These are phyloP conservation scores for Phanerotoma sp. DNA, from an alignment of 2,888 invertebrate species.

Conservation along the genomic window DNA sequence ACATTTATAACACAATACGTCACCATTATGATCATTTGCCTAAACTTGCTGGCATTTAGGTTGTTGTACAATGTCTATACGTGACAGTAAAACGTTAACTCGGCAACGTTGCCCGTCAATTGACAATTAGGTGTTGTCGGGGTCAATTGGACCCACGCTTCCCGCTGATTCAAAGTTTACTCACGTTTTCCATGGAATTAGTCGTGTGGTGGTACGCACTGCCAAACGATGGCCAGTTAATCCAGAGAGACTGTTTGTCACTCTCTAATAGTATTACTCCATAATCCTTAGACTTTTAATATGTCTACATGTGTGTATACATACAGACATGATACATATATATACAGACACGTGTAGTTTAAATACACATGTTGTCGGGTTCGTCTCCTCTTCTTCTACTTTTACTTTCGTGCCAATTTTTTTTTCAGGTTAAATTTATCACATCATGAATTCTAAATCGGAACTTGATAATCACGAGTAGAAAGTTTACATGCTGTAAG, in stretches of 20 bases:
- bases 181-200: slow-evolving; percentile 54
- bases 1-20: neutral
- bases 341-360: too few relatives aligned
- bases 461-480: neutral
- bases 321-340: too few relatives aligned
- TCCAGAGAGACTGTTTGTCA: too few relatives aligned
- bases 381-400: neutral
- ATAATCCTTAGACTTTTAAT: too few relatives aligned
- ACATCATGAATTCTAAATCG: too few relatives aligned
- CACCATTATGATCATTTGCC: neutral
- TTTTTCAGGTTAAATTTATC: neutral
- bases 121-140: slow-evolving; percentile 54
- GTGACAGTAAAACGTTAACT: slow-evolving; percentile 27
- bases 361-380: too few relatives aligned
- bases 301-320: too few relatives aligned
- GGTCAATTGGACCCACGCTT: slow-evolving; percentile 55
- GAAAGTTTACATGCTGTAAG: neutral
- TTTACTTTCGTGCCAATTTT: neutral
- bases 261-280: too few relatives aligned
- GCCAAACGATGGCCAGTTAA: slow-evolving; percentile 19
- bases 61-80: neutral
- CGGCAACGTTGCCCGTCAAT: slow-evolving; percentile 54
- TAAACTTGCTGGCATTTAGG: neutral
- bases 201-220: slow-evolving; percentile 45
- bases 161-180: slow-evolving; percentile 47